phyloP scores from a whole-genome alignment of 2,113 vertebrate genomes.

The Neogale vison region DNA sequence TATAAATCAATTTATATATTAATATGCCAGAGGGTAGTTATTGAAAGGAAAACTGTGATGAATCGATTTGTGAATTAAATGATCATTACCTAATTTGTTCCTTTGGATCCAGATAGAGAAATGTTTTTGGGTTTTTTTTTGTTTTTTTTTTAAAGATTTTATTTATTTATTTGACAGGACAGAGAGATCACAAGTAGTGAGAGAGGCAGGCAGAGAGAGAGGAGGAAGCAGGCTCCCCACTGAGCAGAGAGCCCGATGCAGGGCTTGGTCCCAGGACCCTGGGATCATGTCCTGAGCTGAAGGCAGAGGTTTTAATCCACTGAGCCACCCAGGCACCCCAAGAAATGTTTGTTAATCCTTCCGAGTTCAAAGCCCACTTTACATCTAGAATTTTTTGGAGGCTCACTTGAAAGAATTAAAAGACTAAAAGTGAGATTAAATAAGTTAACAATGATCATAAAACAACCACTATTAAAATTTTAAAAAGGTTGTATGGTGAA shows the following conservation, averaged over 20 bases:
- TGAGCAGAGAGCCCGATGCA: too few relatives aligned
- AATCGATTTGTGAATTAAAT: constrained; percentile 19
- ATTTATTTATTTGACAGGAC: too few relatives aligned
- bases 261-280: too few relatives aligned
- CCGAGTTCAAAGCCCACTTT: neutral
- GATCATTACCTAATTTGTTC: neutral
- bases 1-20: constrained; percentile 57
- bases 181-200: too few relatives aligned
- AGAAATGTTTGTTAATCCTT: neutral
- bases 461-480: neutral
- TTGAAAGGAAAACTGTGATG: constrained; percentile 31
- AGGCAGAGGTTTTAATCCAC: too few relatives aligned
- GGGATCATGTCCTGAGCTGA: too few relatives aligned
- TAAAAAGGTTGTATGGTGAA: neutral
- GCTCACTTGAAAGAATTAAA: neutral
- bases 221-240: too few relatives aligned
- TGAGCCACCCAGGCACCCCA: too few relatives aligned
- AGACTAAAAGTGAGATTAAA: neutral
- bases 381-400: neutral
- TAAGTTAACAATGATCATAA: neutral
- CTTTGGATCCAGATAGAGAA: neutral
- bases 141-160: too few relatives aligned
- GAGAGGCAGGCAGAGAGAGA: too few relatives aligned
- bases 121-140: neutral
- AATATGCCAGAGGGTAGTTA: constrained; percentile 28